Evolutionary conservation across 2,888 invertebrate genomes (phyloP), one percentile per base, ranked within the genome.

Genomic region (Amphipyra berbera): DNA sequence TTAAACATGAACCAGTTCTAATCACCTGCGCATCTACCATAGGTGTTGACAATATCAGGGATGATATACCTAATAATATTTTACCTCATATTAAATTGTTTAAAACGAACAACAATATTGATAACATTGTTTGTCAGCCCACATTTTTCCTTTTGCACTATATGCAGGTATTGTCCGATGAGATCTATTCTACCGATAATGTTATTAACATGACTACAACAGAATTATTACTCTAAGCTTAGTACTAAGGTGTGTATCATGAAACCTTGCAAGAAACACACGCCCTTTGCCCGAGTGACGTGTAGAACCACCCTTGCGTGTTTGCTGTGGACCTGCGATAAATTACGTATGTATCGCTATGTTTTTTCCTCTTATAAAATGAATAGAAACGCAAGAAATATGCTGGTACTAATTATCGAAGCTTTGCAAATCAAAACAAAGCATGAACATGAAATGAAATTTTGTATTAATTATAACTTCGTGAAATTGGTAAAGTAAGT

Each of bases 181-280:
- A 64, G 53, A 70, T 76, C 45, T 47, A 49, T 53, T 45, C 46
- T 44, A 44, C 42, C 55, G 77, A 76, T 77, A 72, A 73, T 76
- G 47, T 62, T 68, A 73, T 77, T 76, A 66, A 61, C 62, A 54
- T 47, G 27, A 35, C 49, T 60, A 61, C 49, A 56, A 42, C n/a
- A 50, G 74, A 65, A 46, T 59, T 62, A 68, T 57, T 65, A 42
- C 47, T 50, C 44, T 46, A 52, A 66, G 63, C 60, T 68, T 66
- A 49, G 75, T 52, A 46, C 67, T 67, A 58, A 68, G 60, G 69
- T 64, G 61, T 69, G 45, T 75, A 70, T 66, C 62, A 49, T 62
- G 62, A 78, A 75, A 77, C 69, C 70, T 73, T 60, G 62, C 53
- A 78, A 74, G 63, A 64, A 78, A 80, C 60, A 54, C 35, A 62